phyloP scores from a whole-genome alignment of 35 echinoderm and acorn worm species.

The Anneissia japonica region DNA sequence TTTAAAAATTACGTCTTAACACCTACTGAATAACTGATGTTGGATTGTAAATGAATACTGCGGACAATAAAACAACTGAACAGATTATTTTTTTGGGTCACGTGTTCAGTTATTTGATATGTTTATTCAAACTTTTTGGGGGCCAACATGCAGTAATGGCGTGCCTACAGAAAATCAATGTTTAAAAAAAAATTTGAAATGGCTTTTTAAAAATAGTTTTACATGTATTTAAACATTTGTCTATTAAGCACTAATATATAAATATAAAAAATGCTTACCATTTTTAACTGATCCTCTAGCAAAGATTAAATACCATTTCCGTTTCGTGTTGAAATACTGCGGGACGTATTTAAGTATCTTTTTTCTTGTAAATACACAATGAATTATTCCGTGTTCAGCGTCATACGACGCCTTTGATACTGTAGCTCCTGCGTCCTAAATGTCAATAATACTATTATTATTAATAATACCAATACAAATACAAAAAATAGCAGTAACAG shows the following conservation, averaged over 20 bases:
- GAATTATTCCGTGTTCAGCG: neutral
- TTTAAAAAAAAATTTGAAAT: neutral
- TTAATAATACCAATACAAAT: too few relatives aligned
- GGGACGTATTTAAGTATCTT: neutral
- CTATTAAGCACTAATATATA: neutral
- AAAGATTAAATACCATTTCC: neutral
- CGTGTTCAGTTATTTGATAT: too few relatives aligned
- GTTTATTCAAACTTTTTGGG: neutral
- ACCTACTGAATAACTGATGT: too few relatives aligned
- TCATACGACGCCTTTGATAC: neutral
- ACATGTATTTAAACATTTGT: neutral
- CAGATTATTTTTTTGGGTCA: too few relatives aligned
- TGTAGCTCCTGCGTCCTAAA: neutral
- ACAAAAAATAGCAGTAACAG: neutral
- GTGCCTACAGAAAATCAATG: neutral
- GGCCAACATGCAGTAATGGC: neutral
- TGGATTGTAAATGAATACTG: too few relatives aligned
- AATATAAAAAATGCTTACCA: neutral
- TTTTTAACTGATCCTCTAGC: neutral
- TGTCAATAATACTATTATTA: neutral
- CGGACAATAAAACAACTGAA: too few relatives aligned
- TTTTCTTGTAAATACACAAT: neutral
- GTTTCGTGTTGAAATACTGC: neutral
- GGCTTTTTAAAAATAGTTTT: too few relatives aligned
- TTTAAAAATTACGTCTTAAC: too few relatives aligned